These are phyloP conservation scores for Platysteira castanea DNA, from an alignment of 2,113 vertebrate species.

Conservation along the genomic window DNA sequence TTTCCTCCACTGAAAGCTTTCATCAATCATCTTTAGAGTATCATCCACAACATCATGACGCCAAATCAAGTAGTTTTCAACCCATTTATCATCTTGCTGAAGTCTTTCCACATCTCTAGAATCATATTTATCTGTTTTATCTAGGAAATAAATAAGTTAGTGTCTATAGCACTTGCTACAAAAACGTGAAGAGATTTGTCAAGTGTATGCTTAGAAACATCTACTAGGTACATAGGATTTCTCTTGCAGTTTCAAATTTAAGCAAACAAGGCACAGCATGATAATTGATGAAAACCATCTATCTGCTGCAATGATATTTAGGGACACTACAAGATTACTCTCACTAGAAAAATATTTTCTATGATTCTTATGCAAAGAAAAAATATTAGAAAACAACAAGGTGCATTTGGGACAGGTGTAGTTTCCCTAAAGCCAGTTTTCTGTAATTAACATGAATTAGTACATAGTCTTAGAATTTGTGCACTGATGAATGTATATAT, in stretches of 20 bases:
- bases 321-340: not conserved
- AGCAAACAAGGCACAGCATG: not conserved
- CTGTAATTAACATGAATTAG: not conserved
- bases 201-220: not conserved
- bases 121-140: conserved; percentile 88
- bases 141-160: conserved; percentile 64
- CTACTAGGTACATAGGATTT: not conserved
- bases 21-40: conserved; percentile 94
- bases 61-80: conserved; percentile 87
- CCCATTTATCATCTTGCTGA: conserved; percentile 81
- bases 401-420: not conserved
- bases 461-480: not conserved
- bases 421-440: not conserved
- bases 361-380: not conserved
- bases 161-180: not conserved
- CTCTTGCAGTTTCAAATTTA: not conserved
- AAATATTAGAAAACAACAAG: not conserved
- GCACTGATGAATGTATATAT: not conserved
- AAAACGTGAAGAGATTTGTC: not conserved
- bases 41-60: conserved; percentile 83
- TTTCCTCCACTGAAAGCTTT: conserved; percentile 94
- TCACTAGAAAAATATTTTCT: not conserved
- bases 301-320: not conserved
- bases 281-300: not conserved
- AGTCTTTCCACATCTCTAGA: conserved; percentile 89